Percentiles rank a stretch among this genome's conserved stretches.
These are phyloP conservation scores for Ditylenchus dipsaci DNA, from an alignment of 1,140 invertebrate species.

Conservation along the genomic window DNA sequence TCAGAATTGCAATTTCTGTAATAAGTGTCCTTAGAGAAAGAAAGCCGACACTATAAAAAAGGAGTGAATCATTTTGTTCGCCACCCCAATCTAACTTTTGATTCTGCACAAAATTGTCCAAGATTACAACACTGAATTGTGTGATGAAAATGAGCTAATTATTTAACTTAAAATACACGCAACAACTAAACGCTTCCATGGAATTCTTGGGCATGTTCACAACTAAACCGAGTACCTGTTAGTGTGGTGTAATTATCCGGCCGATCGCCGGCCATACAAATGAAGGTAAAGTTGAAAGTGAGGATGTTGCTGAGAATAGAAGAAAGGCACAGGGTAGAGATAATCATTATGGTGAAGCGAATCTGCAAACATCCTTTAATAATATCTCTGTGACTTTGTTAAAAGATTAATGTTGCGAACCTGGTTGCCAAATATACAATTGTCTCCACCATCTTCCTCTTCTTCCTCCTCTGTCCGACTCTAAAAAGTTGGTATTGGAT, in stretches of 20 bases:
- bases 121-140: too few species aligned
- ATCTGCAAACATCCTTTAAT: conserved; percentile 22
- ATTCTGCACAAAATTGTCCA: too few species aligned
- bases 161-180: too few species aligned
- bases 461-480: conserved; percentile 22
- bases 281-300: conserved; percentile 57
- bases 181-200: too few species aligned
- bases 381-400: not conserved
- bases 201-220: too few species aligned
- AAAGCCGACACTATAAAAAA: too few species aligned
- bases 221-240: conserved; percentile 16
- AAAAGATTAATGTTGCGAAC: conserved; percentile 2
- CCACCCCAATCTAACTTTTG: too few species aligned
- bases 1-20: too few species aligned
- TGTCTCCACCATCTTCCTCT: conserved; percentile 30
- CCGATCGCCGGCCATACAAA: conserved; percentile 51
- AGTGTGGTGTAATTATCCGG: conserved; percentile 38
- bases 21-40: too few species aligned
- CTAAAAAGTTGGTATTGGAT: too few species aligned
- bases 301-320: conserved; percentile 54
- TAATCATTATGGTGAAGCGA: conserved; percentile 52
- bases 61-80: too few species aligned
- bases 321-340: conserved; percentile 53
- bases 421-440: conserved; percentile 41
- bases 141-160: too few species aligned